Percentiles rank a stretch among this genome's conserved stretches.
Conservation (phyloP, 2,888 invertebrate species). For the Dasysyrphus tricinctus region DNA sequence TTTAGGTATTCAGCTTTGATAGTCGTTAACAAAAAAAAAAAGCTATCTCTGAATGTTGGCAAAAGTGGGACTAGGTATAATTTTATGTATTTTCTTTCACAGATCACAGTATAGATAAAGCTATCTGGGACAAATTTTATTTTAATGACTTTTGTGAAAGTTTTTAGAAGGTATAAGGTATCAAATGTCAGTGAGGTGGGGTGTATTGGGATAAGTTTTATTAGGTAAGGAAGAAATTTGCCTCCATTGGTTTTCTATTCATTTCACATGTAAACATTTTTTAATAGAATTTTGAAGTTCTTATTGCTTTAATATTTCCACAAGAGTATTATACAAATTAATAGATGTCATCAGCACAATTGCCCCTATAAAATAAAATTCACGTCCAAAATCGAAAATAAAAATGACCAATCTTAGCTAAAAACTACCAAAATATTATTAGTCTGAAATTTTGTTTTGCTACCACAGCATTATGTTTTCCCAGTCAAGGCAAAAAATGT, state of each 20-base stretch:
- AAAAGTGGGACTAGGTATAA: neutral
- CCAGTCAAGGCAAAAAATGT: too few relatives aligned
- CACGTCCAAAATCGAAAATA: too few relatives aligned
- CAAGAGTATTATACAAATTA: too few relatives aligned
- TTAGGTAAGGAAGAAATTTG: neutral
- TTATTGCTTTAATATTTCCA: too few relatives aligned
- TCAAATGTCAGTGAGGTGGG: neutral
- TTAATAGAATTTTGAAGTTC: too few relatives aligned
- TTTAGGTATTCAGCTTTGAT: neutral
- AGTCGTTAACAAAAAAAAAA: constrained; percentile 5
- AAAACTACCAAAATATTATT: too few relatives aligned
- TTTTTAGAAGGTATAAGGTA: neutral
- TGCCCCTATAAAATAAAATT: too few relatives aligned
- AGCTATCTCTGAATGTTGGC: neutral
- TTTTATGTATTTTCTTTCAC: neutral
- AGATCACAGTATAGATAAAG: neutral
- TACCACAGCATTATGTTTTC: too few relatives aligned
- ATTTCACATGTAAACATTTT: neutral
- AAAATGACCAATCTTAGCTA: too few relatives aligned
- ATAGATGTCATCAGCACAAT: too few relatives aligned
- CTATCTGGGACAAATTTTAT: neutral
- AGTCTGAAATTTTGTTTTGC: too few relatives aligned
- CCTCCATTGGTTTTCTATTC: neutral
- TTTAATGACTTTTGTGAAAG: neutral
- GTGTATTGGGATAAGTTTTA: neutral